phyloP scores from a whole-genome alignment of 2,797 vertebrate genomes.

The Ctenopoma kingsleyae region DNA sequence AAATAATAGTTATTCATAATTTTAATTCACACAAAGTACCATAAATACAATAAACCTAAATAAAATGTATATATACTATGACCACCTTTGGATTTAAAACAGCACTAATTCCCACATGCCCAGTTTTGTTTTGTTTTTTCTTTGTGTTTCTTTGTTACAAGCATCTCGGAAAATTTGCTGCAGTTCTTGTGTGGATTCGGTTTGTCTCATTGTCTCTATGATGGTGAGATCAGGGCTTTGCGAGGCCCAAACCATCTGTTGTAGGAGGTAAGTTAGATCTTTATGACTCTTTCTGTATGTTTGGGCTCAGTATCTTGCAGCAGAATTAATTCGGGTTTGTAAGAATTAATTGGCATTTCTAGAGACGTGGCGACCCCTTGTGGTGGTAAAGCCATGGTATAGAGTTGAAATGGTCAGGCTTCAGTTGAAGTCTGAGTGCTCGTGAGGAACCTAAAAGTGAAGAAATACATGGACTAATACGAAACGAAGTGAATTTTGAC shows the following conservation, averaged over 20 bases:
- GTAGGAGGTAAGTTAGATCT: not conserved
- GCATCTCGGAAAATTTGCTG: not conserved
- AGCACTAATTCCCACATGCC: not conserved
- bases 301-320: not conserved
- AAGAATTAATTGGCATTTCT: too few relatives aligned
- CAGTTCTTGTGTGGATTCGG: not conserved
- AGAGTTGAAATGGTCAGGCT: not conserved
- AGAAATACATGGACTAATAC: too few relatives aligned
- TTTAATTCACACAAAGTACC: not conserved
- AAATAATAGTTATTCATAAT: not conserved
- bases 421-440: not conserved
- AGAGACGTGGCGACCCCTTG: conserved; percentile 45
- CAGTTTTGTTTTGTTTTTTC: too few relatives aligned
- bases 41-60: not conserved
- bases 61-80: not conserved
- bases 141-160: not conserved
- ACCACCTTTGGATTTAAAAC: not conserved
- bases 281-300: not conserved
- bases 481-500: not conserved
- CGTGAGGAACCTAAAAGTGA: not conserved
- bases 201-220: not conserved
- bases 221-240: not conserved
- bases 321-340: not conserved
- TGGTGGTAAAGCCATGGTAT: conserved; percentile 19
- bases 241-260: not conserved